Conservation (phyloP, 2,888 invertebrate genomes). For the Ferrisia virgata region DNA sequence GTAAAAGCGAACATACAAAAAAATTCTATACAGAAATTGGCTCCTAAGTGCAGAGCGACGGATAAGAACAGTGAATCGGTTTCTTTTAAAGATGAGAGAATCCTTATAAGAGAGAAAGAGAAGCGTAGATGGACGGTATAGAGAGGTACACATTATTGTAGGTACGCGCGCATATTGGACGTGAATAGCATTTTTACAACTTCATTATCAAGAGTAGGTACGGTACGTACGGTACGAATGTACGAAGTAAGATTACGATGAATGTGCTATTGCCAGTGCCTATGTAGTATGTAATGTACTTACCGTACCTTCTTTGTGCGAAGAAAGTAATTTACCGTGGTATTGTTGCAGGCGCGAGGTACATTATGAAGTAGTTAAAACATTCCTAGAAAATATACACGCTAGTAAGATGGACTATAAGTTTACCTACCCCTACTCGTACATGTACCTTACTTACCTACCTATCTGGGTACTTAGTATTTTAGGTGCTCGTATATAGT, state of each 20-base stretch:
- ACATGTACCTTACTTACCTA: neutral
- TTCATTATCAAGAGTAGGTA: neutral
- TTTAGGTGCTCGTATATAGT: neutral
- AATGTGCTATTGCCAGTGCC: neutral
- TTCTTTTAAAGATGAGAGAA: neutral
- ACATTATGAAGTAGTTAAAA: constrained; percentile 8
- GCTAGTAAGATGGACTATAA: neutral
- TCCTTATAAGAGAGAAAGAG: neutral
- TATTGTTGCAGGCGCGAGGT: neutral
- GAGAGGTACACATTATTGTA: neutral
- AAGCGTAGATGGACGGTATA: too few species aligned
- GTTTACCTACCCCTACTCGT: too few species aligned
- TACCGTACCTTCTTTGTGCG: neutral
- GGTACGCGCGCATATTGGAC: neutral
- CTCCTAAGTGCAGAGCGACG: neutral
- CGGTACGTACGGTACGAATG: neutral
- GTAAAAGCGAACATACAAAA: neutral
- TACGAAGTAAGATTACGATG: neutral
- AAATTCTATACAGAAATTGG: neutral
- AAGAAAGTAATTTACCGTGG: neutral
- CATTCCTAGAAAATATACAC: neutral
- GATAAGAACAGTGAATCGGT: neutral
- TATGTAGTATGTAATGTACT: neutral
- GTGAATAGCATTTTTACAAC: constrained; percentile 26
- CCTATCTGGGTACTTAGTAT: neutral